Evolutionary conservation across 1,140 invertebrate genomes (phyloP).

Genomic region (Ganaspis sp.): DNA sequence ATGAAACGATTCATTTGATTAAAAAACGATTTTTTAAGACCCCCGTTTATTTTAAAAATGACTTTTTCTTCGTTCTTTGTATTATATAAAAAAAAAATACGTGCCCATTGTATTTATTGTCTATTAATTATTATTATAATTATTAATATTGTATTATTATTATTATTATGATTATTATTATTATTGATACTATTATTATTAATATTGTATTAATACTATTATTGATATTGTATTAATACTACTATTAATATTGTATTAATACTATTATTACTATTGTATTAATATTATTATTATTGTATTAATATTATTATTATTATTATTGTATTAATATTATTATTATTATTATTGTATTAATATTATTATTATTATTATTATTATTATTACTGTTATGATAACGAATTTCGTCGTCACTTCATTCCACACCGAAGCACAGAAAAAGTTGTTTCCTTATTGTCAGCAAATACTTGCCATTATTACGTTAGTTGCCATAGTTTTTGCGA

Average conservation of each 20-base stretch:
- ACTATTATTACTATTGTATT: no score
- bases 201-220: conserved; percentile 36
- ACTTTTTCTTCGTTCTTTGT: conserved; percentile 19
- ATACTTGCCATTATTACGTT: conserved; percentile 70
- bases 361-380: conserved; percentile 37
- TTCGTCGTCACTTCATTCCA: conserved; percentile 54
- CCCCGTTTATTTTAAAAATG: conserved; percentile 26
- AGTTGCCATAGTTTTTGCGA: conserved; percentile 68
- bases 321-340: conserved; percentile 36
- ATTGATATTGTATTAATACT: conserved; percentile 32
- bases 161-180: conserved; percentile 36
- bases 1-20: background rate
- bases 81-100: conserved; percentile 32
- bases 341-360: conserved; percentile 32
- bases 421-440: conserved; percentile 40
- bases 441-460: conserved; percentile 52
- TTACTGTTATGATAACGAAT: conserved; percentile 34
- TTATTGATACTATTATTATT: conserved; percentile 36
- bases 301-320: conserved; percentile 39
- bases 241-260: conserved; percentile 38
- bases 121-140: conserved; percentile 30
- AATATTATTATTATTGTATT: conserved; percentile 38
- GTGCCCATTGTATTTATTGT: conserved; percentile 41
- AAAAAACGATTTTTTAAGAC: background rate
- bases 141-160: conserved; percentile 37